phyloP scores from a whole-genome alignment of 2,888 invertebrate genomes.

The Lithodes maja region DNA sequence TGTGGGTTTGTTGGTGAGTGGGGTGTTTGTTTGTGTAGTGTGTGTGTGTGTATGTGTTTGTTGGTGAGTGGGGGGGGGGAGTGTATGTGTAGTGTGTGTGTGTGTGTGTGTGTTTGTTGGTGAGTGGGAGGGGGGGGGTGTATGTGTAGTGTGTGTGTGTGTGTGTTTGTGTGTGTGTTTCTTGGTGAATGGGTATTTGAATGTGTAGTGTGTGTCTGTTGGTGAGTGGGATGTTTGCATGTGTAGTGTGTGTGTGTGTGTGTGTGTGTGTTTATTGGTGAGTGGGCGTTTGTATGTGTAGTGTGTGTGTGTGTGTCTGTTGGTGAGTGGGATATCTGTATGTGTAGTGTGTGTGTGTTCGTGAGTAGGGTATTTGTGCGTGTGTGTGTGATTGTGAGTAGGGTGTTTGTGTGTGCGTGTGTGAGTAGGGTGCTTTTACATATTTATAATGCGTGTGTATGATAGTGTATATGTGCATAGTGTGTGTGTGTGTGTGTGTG shows the following conservation, averaged over 20 bases:
- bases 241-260: slow-evolving; percentile 4
- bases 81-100: no score
- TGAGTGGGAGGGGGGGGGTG: slow-evolving; percentile 5
- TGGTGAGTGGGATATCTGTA: not conserved
- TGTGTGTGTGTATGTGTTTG: no score
- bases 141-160: slow-evolving; percentile 3
- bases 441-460: not conserved
- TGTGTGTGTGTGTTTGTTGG: slow-evolving; percentile 30
- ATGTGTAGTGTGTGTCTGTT: not conserved
- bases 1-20: no score
- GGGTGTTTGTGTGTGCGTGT: slow-evolving; percentile 25
- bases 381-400: not conserved
- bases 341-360: not conserved
- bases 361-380: slow-evolving; percentile 8
- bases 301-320: slow-evolving; percentile 32
- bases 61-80: not conserved
- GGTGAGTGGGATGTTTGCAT: slow-evolving; percentile 2
- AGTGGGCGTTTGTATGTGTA: slow-evolving; percentile 33
- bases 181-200: not conserved
- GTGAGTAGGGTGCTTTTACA: not conserved
- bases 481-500: slow-evolving; percentile 12
- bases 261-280: slow-evolving; percentile 28
- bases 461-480: not conserved
- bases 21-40: no score
- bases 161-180: not conserved